Evolutionary conservation across 1,140 invertebrate species (phyloP).

Genomic region (Bombus sibiricus): DNA sequence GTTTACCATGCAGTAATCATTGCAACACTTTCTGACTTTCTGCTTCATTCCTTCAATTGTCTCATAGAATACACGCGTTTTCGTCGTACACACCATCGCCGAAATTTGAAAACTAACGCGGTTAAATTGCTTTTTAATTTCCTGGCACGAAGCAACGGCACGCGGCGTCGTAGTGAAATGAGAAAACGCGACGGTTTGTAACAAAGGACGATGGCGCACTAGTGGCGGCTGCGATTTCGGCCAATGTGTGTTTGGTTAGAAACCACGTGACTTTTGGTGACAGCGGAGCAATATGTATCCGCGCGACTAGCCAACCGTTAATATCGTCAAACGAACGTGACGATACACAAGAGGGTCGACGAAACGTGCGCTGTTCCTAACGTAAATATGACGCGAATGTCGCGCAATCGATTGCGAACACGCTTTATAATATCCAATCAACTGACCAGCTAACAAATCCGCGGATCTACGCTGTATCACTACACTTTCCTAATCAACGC

Average conservation of each 20-base stretch:
- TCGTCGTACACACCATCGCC: no score
- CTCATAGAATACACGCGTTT: background rate
- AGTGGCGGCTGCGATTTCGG: background rate
- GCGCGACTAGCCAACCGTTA: constrained; percentile 45
- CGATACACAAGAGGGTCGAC: background rate
- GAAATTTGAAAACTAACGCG: constrained; percentile 8
- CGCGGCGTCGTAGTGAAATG: background rate
- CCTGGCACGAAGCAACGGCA: background rate
- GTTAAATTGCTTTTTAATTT: constrained; percentile 15
- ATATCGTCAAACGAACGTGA: constrained; percentile 61
- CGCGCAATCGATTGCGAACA: constrained; percentile 30
- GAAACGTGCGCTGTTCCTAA: constrained; percentile 5
- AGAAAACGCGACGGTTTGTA: background rate
- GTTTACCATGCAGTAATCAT: background rate
- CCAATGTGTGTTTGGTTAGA: background rate
- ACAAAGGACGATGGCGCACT: background rate
- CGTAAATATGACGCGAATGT: constrained; percentile 27
- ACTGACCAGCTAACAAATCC: background rate
- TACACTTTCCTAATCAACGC: background rate
- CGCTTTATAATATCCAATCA: constrained; percentile 48
- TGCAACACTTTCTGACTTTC: background rate
- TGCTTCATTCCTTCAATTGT: background rate
- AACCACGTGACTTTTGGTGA: constrained; percentile 53
- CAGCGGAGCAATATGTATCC: constrained; percentile 59
- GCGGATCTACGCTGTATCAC: background rate